Percentiles rank a stretch among this genome's conserved stretches.
Conservation (phyloP, 2,113 vertebrate genomes). For the Perognathus longimembris region DNA sequence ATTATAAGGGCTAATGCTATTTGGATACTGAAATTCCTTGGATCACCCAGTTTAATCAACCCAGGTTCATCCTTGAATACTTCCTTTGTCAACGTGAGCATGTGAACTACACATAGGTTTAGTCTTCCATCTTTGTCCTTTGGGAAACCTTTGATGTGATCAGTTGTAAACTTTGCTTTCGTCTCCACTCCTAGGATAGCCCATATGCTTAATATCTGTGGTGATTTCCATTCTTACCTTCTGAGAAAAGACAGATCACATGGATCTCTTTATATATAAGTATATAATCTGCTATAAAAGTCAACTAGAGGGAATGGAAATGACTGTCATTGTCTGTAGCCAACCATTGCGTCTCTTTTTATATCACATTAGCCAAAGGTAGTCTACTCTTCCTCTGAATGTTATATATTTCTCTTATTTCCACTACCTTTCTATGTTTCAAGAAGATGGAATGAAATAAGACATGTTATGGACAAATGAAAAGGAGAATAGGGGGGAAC, state of each 20-base stretch:
- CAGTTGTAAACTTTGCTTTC: not conserved
- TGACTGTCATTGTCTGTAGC: not conserved
- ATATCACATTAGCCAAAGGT: not conserved
- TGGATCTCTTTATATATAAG: not conserved
- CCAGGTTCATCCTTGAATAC: not conserved
- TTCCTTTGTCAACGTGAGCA: not conserved
- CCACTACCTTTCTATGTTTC: not conserved
- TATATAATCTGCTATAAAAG: not conserved
- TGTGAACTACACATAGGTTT: not conserved
- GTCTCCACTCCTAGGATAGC: not conserved
- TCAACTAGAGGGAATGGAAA: not conserved
- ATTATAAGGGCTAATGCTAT: not conserved
- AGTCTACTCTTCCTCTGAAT: not conserved
- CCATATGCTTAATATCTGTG: not conserved
- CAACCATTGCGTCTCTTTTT: not conserved
- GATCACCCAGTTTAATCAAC: not conserved
- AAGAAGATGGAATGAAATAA: not conserved
- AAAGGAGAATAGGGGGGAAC: no score
- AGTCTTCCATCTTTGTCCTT: not conserved
- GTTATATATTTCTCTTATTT: not conserved
- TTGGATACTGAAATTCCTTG: not conserved
- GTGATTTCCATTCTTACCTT: not conserved
- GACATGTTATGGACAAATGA: not conserved
- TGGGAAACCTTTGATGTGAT: not conserved
- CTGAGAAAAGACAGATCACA: not conserved